Evolutionary conservation across 2,113 vertebrate genomes (phyloP), one percentile per base, ranked within the genome.

Genomic region (Syngnathus scovelli): DNA sequence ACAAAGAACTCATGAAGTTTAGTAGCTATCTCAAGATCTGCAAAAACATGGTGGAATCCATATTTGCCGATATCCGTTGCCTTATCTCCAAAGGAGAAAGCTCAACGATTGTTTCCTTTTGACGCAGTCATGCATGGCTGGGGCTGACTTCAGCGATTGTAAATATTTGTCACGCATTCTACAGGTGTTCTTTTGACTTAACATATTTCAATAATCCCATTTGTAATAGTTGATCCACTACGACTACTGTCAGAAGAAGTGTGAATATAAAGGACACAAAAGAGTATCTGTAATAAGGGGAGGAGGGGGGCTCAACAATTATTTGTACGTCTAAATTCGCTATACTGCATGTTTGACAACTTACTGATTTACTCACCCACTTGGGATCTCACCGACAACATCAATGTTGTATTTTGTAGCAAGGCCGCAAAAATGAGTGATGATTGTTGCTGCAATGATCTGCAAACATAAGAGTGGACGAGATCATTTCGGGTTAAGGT

Each of bases 381-480:
- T 87, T 61, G 95, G 94, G 79, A 98, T 96, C 54, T 87, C 66
- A 58, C 94, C 95, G 68, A 98, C 94, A n/a, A 95, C 88, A 0
- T 92, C 89, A 41, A 97, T 82, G 3, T 38, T 51, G 73, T 92
- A 95, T 55, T 56, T 87, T 9, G 5, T 7, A 0, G 78, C 54
- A 44, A 98, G 90, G 33, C 75, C 64, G 6, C 79, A 80, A 0
- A 91, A 92, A 0, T 94, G 92, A 36, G 90, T 93, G 73, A 95
- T 92, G 69, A 91, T 85, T 0, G 96, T 96, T 70, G 93, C 95
- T 54, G 82, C 70, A 0, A 96, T 90, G 66, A 98, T 91, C 96
- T 98, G 78, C 38, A 51, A 18, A 23, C 16, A 37, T 37, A 54
- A 58, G 38, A 3, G 54, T 39, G 38, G 5, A 71, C 8, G 72